Percentiles rank a stretch among this genome's conserved stretches.
These are phyloP conservation scores for Catocala nupta DNA, from an alignment of 2,888 invertebrate genomes.

Conservation along the genomic window DNA sequence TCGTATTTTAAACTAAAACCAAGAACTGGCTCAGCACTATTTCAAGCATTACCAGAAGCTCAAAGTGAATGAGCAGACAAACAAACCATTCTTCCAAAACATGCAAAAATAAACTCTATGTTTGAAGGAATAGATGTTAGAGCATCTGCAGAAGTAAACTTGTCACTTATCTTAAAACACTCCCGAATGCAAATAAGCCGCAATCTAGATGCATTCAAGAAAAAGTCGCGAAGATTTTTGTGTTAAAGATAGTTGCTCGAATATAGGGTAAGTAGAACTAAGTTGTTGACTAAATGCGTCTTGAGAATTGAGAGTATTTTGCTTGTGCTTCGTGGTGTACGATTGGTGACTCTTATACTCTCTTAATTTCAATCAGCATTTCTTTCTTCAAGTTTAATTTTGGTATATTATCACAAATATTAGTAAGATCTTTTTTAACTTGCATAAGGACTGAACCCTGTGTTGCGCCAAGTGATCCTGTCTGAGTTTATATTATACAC, in stretches of 20 bases:
- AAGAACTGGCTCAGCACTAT: constrained; percentile 37
- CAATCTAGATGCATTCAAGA: constrained; percentile 54
- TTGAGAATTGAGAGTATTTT: constrained; percentile 21
- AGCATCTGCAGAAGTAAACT: constrained; percentile 17
- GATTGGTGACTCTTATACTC: no score
- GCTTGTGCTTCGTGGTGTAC: neutral
- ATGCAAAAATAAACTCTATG: constrained; percentile 20
- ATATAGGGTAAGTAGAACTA: constrained; percentile 14
- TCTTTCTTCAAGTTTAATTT: no score
- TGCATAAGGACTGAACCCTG: no score
- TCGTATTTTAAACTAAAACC: constrained; percentile 26
- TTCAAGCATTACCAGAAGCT: constrained; percentile 32
- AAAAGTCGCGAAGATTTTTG: constrained; percentile 38
- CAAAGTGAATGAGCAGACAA: constrained; percentile 40
- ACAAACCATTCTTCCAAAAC: neutral
- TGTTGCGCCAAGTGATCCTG: no score
- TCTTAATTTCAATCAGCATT: no score
- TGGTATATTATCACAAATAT: no score
- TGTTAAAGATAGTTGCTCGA: constrained; percentile 30
- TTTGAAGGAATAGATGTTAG: neutral
- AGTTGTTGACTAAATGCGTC: constrained; percentile 18
- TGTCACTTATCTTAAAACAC: constrained; percentile 54
- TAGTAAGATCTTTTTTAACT: no score
- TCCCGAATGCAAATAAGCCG: constrained; percentile 55
- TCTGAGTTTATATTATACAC: no score